Conservation (phyloP, 2,888 invertebrate genomes). For the Siphlonurus alternatus region DNA sequence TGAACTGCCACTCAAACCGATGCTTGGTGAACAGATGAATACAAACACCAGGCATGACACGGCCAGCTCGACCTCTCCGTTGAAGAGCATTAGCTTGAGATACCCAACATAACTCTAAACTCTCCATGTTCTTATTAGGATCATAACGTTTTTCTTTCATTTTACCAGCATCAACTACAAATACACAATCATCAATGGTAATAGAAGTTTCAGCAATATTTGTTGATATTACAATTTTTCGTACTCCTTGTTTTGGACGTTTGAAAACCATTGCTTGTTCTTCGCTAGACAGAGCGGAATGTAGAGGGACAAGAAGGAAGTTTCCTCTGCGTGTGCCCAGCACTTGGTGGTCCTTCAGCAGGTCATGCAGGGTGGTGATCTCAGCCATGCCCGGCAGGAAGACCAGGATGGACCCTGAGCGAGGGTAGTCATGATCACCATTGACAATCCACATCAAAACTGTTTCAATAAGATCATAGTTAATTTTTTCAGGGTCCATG, state of each 20-base stretch:
- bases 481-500: constrained; percentile 61
- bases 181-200: constrained; percentile 91
- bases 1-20: constrained; percentile 36
- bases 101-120: constrained; percentile 75
- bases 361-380: constrained; percentile 53
- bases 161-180: constrained; percentile 79
- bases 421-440: constrained; percentile 49
- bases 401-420: constrained; percentile 56
- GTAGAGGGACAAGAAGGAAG: constrained; percentile 62
- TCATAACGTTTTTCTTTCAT: constrained; percentile 83
- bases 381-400: constrained; percentile 67
- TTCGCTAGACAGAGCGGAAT: constrained; percentile 68
- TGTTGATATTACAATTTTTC: constrained; percentile 77
- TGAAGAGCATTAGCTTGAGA: constrained; percentile 82
- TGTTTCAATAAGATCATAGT: constrained; percentile 57
- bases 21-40: constrained; percentile 71
- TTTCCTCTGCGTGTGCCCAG: constrained; percentile 46
- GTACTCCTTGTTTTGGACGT: constrained; percentile 45
- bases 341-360: constrained; percentile 42
- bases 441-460: constrained; percentile 50
- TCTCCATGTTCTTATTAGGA: constrained; percentile 72
- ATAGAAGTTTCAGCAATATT: constrained; percentile 93
- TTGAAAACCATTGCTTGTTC: constrained; percentile 63
- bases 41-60: constrained; percentile 76
- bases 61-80: constrained; percentile 76